Percentiles rank a stretch among this genome's conserved stretches.
Conservation (phyloP, 37 sponge, comb jelly and placozoan species). For the Hexactinellida sp. region DNA sequence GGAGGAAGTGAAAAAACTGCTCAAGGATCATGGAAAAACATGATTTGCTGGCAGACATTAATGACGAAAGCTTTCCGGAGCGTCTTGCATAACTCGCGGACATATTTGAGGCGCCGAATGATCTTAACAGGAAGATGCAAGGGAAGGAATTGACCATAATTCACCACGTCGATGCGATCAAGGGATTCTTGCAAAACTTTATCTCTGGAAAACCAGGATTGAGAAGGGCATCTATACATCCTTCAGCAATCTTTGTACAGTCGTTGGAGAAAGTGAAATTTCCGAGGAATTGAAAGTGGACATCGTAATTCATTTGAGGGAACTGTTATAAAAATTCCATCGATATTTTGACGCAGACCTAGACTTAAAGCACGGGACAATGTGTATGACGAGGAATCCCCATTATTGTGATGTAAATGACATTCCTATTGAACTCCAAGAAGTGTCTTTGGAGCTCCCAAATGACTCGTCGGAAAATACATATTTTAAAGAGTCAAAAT, state of each 20-base stretch:
- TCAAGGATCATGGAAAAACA: not conserved
- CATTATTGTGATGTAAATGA: not conserved
- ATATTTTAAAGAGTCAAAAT: not conserved
- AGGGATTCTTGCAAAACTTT: not conserved
- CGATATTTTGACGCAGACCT: slow-evolving; percentile 13
- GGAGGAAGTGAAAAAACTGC: not conserved
- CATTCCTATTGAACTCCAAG: slow-evolving; percentile 11
- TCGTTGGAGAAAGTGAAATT: slow-evolving; percentile 15
- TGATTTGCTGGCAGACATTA: slow-evolving; percentile 1
- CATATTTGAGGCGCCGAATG: slow-evolving; percentile 5
- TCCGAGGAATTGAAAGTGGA: not conserved
- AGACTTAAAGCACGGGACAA: not conserved
- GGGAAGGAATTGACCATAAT: slow-evolving; percentile 15
- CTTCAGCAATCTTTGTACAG: slow-evolving; percentile 7
- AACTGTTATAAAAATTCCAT: not conserved
- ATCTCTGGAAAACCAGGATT: not conserved
- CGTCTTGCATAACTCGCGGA: slow-evolving; percentile 10
- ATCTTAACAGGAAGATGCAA: slow-evolving; percentile 8
- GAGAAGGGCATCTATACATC: not conserved
- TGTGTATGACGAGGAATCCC: slow-evolving; percentile 15
- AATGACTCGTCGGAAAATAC: not conserved
- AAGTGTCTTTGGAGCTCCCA: slow-evolving; percentile 10
- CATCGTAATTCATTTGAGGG: not conserved
- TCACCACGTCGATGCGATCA: slow-evolving; percentile 16
- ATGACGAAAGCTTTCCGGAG: not conserved